Evolutionary conservation across 2,797 vertebrate genomes (phyloP).

Genomic region (Labroides dimidiatus): DNA sequence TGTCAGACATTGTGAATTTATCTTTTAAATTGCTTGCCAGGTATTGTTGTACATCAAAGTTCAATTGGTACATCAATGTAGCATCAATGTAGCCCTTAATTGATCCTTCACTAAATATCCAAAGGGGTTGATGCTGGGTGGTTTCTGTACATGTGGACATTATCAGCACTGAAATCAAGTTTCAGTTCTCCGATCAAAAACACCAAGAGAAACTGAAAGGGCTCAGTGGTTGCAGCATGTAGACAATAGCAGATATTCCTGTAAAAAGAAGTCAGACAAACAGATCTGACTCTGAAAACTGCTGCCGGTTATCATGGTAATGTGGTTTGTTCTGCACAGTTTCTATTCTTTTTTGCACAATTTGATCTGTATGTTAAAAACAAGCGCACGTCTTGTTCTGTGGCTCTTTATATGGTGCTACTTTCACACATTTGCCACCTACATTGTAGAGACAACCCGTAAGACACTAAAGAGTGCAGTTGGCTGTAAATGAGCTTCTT

Average conservation of each 20-base stretch:
- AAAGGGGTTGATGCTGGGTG: neutral
- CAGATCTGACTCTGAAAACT: neutral
- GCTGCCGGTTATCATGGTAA: neutral
- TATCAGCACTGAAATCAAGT: neutral
- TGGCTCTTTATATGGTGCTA: neutral
- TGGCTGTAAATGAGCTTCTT: neutral
- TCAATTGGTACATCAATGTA: too few relatives aligned
- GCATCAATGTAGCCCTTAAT: too few relatives aligned
- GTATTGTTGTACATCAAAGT: too few relatives aligned
- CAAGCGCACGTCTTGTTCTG: neutral
- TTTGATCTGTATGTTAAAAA: neutral
- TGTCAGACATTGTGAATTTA: neutral
- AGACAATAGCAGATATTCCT: neutral
- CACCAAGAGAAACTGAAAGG: neutral
- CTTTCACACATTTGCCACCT: neutral
- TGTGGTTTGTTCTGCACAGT: conserved; percentile 11
- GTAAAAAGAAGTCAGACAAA: conserved; percentile 1
- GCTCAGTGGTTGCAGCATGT: neutral
- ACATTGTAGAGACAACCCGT: neutral
- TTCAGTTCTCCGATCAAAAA: too few relatives aligned
- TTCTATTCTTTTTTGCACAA: conserved; percentile 10
- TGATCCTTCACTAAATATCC: neutral
- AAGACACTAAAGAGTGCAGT: neutral
- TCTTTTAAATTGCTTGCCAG: neutral
- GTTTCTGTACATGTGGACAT: neutral